Base-by-base conservation (phyloP, 1,140 invertebrate genomes). In the Micrasema minimum region DNA sequence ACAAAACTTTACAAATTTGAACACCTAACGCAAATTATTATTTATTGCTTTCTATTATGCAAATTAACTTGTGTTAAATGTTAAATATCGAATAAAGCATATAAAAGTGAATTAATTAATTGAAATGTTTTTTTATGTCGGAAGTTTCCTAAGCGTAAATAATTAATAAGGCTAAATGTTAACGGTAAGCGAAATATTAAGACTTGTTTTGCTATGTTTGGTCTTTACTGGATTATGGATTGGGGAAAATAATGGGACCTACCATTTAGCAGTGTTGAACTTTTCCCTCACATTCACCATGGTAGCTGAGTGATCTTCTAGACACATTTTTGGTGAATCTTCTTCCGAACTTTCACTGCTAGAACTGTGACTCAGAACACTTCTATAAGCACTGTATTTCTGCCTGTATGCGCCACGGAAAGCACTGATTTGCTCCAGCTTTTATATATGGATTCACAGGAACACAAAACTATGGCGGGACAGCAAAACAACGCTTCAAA, bases 241-340 rank as follows among this genome's bases (percentile, higher is more conserved):
- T 31, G 51, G 22, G 26, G 26, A 26, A 37, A 37, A 35, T 14
- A 37, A 57, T 37, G 23, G 35, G n/a, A 72, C 66, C 67, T 66
- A 73, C 74, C 71, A 65, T 69, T 75, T 75, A 18, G 69, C 74
- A 2, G 74, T 43, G 50, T 55, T 73, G 71, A 75, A 75, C 12
- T 64, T 65, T 57, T 75, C 74, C 59, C 67, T 70, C 20, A 55
- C 46, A 26, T 53, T 66, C 10, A 72, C 41, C 41, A 69, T 51
- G 37, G 51, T 37, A 14, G 65, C 61, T n/a, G 68, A 41, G 53
- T 72, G 71, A 35, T 75, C 71, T 73, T 75, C 71, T 23, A 68
- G 26, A 46, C 74, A 75, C 74, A 75, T 75, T 31, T 75, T 73
- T 37, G 77, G 74, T 66, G 64, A 43, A 18, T 67, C 65, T 67